phyloP scores from a whole-genome alignment of 1,140 invertebrate species.

The Aplysia californica region DNA sequence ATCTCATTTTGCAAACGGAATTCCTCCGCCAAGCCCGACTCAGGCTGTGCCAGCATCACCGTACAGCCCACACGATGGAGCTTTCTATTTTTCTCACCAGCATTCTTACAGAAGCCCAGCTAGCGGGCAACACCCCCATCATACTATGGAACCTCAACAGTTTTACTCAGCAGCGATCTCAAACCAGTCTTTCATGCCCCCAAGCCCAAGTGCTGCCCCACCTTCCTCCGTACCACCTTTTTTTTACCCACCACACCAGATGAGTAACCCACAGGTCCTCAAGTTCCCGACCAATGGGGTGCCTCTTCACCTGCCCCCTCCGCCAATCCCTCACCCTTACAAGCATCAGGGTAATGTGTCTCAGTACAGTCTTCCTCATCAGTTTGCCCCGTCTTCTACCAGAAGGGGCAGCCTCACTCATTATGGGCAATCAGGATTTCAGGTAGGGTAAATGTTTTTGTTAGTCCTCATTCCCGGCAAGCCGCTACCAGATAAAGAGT shows the following conservation, averaged over 20 bases:
- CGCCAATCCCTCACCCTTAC: neutral
- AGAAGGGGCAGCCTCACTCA: neutral
- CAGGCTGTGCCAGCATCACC: too few relatives aligned
- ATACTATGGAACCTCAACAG: too few relatives aligned
- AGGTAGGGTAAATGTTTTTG: neutral
- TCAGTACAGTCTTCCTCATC: neutral
- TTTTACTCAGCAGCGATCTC: too few relatives aligned
- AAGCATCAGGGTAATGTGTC: neutral
- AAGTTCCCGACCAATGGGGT: neutral
- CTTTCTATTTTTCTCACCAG: too few relatives aligned
- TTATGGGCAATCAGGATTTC: neutral
- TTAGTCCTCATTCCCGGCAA: too few relatives aligned
- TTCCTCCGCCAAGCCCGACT: too few relatives aligned
- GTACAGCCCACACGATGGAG: too few relatives aligned
- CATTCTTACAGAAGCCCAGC: too few relatives aligned
- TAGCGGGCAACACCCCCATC: too few relatives aligned
- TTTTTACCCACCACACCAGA: neutral
- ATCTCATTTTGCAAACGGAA: too few relatives aligned
- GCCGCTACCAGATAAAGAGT: too few relatives aligned
- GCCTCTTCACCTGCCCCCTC: constrained; percentile 9
- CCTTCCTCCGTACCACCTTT: neutral
- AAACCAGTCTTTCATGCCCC: too few relatives aligned
- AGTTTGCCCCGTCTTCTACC: neutral
- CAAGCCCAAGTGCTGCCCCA: neutral
- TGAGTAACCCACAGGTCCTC: neutral